These are phyloP conservation scores for Lordiphosa stackelbergi DNA, from an alignment of 1,140 invertebrate species.

Conservation along the genomic window DNA sequence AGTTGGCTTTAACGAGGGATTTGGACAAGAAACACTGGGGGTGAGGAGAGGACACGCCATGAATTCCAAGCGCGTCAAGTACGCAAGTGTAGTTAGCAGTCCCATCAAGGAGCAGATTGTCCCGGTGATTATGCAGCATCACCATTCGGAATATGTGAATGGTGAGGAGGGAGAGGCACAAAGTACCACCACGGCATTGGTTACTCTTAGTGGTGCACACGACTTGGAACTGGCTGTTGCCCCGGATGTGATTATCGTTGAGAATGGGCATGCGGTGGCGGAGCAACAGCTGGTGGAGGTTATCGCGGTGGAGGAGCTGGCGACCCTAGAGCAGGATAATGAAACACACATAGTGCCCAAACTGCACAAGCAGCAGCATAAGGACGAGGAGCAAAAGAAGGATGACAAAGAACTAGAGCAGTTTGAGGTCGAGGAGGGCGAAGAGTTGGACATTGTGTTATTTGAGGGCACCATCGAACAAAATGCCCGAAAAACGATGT, in stretches of 20 bases:
- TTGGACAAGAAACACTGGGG: too few relatives aligned
- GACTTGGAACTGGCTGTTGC: slow-evolving; percentile 42
- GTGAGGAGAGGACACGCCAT: slow-evolving; percentile 18
- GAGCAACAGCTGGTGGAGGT: too few relatives aligned
- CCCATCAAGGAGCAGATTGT: slow-evolving; percentile 67
- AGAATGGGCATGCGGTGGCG: slow-evolving; percentile 65
- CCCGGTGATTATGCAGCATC: slow-evolving; percentile 46
- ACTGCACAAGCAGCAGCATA: slow-evolving; percentile 23
- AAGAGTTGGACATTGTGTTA: too few relatives aligned
- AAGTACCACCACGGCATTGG: slow-evolving; percentile 49
- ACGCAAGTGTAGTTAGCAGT: too few relatives aligned
- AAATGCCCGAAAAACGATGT: slow-evolving; percentile 58
- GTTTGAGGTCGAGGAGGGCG: too few relatives aligned
- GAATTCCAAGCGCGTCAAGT: slow-evolving; percentile 61
- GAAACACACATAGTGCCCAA: too few relatives aligned
- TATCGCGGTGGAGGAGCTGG: slow-evolving; percentile 68
- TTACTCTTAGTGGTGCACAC: slow-evolving; percentile 41
- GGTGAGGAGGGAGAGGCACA: too few relatives aligned
- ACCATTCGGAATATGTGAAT: slow-evolving; percentile 35
- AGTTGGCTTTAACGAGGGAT: too few relatives aligned
- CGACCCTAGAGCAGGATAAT: slow-evolving; percentile 64
- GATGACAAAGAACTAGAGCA: slow-evolving; percentile 26
- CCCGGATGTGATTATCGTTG: slow-evolving; percentile 71
- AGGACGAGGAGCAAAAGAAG: slow-evolving; percentile 19
- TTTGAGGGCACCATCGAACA: slow-evolving; percentile 57